These are phyloP conservation scores for Atethmia centrago DNA, from an alignment of 2,888 invertebrate species.

Conservation along the genomic window DNA sequence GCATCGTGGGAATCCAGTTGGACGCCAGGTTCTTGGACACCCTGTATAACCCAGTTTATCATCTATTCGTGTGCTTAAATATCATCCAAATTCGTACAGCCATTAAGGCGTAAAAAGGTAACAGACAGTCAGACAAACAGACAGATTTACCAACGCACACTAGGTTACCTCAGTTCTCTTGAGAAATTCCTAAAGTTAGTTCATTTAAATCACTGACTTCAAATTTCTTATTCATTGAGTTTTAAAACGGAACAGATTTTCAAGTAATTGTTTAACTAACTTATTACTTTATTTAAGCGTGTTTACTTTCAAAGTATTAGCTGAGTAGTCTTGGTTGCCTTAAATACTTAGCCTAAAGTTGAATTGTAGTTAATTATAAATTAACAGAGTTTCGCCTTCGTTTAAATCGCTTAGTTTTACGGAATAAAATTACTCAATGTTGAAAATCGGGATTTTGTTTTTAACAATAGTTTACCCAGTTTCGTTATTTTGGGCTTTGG, in stretches of 20 bases:
- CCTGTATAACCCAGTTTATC: no score
- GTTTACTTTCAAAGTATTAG: slow-evolving; percentile 54
- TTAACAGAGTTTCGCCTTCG: slow-evolving; percentile 5
- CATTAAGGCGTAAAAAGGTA: background rate
- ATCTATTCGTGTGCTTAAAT: no score
- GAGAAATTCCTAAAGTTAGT: slow-evolving; percentile 1
- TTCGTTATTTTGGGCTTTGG: background rate
- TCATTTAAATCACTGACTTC: slow-evolving; percentile 1
- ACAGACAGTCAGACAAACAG: background rate
- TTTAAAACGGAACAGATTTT: slow-evolving; percentile 35
- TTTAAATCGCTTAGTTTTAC: slow-evolving; percentile 4
- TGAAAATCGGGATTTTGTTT: background rate
- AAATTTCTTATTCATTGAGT: slow-evolving; percentile 30
- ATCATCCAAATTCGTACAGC: no score
- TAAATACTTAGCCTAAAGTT: slow-evolving; percentile 35
- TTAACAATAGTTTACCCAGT: background rate
- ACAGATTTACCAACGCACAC: background rate
- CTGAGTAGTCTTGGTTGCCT: slow-evolving; percentile 36
- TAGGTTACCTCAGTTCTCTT: background rate
- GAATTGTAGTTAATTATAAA: slow-evolving; percentile 42
- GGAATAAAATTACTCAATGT: background rate
- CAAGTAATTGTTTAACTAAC: slow-evolving; percentile 36
- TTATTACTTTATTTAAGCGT: slow-evolving; percentile 33
- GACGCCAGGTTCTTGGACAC: no score
- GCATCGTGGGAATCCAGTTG: no score